Conservation (phyloP, 2,797 vertebrate genomes). For the Diplodus puntazzo region DNA sequence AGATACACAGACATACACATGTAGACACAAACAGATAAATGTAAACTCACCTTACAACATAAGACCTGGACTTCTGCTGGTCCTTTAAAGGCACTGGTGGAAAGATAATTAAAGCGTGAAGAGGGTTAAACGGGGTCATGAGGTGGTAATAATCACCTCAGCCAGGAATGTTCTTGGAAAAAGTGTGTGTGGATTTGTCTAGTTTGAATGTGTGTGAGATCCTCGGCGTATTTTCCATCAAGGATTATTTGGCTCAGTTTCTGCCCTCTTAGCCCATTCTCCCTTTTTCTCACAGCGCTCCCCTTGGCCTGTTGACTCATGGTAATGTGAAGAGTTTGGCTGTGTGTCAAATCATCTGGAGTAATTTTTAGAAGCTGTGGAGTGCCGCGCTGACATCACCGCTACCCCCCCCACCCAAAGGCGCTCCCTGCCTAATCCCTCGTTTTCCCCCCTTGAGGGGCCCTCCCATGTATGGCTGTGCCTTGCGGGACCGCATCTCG, state of each 20-base stretch:
- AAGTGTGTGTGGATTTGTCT: conserved; percentile 4
- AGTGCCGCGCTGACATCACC: conserved; percentile 65
- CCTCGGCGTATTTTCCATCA: conserved; percentile 14
- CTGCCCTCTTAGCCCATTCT: conserved; percentile 60
- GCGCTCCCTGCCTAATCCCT: conserved; percentile 59
- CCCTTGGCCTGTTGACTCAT: conserved; percentile 65
- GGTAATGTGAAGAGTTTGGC: conserved; percentile 83
- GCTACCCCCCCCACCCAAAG: conserved; percentile 31
- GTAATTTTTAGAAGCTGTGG: conserved; percentile 79
- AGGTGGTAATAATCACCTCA: conserved; percentile 35
- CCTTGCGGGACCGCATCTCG: conserved; percentile 12
- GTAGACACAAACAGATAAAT: not conserved
- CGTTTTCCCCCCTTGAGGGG: conserved; percentile 43
- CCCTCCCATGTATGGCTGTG: conserved; percentile 59
- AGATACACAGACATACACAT: not conserved
- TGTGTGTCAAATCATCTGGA: conserved; percentile 70
- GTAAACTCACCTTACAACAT: conserved; percentile 55
- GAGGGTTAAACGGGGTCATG: conserved; percentile 33
- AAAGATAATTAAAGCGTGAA: conserved; percentile 39
- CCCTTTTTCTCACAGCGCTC: conserved; percentile 33
- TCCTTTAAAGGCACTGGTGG: conserved; percentile 58
- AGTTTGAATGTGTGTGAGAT: not conserved
- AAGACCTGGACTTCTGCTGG: conserved; percentile 55
- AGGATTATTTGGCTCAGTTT: conserved; percentile 54
- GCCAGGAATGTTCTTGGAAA: conserved; percentile 23